A percentile compares a stretch with the other conserved stretches of the same genome.
Conservation (phyloP, 1,140 invertebrate genomes). For the Cepaea nemoralis region DNA sequence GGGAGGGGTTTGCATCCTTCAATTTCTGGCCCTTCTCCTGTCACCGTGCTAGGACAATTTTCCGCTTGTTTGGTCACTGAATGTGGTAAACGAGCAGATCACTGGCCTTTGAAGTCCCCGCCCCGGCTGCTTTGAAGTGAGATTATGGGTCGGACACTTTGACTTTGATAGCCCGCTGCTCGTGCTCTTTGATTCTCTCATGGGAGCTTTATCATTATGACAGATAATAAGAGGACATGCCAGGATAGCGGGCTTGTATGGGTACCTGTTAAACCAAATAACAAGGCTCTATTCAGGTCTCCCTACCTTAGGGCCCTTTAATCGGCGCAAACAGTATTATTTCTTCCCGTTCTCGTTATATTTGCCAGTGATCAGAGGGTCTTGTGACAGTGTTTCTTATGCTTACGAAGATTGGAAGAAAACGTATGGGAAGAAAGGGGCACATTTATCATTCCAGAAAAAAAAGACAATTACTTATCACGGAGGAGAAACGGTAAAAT, state of each 20-base stretch:
- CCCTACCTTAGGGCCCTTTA: neutral
- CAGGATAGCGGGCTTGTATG: neutral
- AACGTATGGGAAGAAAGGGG: no score
- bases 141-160: slow-evolving; percentile 6
- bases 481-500: no score
- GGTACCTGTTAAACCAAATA: neutral
- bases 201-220: neutral
- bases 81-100: slow-evolving; percentile 12
- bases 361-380: no score
- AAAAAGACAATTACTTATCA: no score
- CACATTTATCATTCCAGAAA: no score
- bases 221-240: neutral
- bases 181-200: slow-evolving; percentile 14
- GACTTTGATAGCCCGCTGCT: neutral
- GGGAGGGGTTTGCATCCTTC: neutral
- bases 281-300: neutral
- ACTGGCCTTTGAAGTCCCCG: slow-evolving; percentile 1
- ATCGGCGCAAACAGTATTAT: slow-evolving; percentile 5
- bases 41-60: neutral
- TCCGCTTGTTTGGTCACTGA: slow-evolving; percentile 15
- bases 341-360: no score
- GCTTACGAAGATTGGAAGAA: no score
- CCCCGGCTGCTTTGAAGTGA: slow-evolving; percentile 4
- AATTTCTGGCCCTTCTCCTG: neutral
- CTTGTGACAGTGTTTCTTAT: no score